Percentiles rank a stretch among this genome's conserved stretches.
phyloP scores from a whole-genome alignment of 2,113 vertebrate species.

The Anhinga rufa region DNA sequence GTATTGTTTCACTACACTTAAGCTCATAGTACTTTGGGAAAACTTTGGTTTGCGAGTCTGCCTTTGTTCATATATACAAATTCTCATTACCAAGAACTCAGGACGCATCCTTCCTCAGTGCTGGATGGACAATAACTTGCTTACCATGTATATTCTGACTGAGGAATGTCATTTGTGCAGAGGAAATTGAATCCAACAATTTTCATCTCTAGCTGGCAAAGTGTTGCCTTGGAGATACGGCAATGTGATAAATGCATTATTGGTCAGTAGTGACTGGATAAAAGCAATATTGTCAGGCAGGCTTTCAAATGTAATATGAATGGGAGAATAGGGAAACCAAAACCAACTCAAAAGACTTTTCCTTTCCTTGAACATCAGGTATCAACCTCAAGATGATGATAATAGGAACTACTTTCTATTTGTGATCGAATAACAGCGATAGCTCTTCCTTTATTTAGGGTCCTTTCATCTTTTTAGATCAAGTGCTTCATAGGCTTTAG shows the following conservation, averaged over 20 bases:
- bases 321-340: slow-evolving; percentile 28
- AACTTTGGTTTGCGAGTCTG: not conserved
- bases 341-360: not conserved
- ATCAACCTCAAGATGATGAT: not conserved
- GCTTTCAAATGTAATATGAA: slow-evolving; percentile 13
- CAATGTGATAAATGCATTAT: slow-evolving; percentile 40
- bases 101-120: not conserved
- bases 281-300: slow-evolving; percentile 38
- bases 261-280: slow-evolving; percentile 46
- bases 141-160: not conserved
- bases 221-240: slow-evolving; percentile 57
- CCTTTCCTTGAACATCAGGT: not conserved
- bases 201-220: not conserved
- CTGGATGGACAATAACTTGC: not conserved
- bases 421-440: slow-evolving; percentile 14
- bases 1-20: not conserved
- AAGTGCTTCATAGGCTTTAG: slow-evolving; percentile 33
- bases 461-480: slow-evolving; percentile 50
- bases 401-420: slow-evolving; percentile 6
- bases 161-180: slow-evolving; percentile 8
- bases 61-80: not conserved
- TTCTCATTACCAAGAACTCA: not conserved
- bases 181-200: not conserved
- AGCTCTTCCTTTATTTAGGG: not conserved
- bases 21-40: not conserved